phyloP scores from a whole-genome alignment of 2,113 vertebrate genomes.

The Ceyx margarethae region DNA sequence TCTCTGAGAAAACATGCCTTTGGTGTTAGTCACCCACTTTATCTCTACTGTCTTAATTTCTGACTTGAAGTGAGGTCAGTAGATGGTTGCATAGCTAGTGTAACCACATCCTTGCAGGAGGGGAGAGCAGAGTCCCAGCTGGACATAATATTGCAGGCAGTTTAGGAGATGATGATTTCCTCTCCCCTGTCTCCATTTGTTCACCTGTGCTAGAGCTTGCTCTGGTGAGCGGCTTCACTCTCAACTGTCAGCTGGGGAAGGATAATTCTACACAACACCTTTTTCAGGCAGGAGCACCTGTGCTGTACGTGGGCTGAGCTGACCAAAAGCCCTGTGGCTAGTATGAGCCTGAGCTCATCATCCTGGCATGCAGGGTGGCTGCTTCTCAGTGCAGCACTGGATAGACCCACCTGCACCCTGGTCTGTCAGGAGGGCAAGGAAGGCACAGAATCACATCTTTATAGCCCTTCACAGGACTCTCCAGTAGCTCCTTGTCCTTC shows the following conservation, averaged over 20 bases:
- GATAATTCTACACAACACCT: neutral
- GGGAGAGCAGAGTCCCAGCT: neutral
- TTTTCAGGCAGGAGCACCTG: neutral
- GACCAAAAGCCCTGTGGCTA: neutral
- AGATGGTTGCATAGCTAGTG: neutral
- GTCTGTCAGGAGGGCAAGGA: neutral
- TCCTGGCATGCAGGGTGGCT: neutral
- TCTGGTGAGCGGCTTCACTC: neutral
- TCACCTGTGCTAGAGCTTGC: neutral
- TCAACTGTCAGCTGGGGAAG: neutral
- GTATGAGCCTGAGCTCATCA: neutral
- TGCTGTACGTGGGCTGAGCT: accelerated
- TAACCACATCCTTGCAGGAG: neutral
- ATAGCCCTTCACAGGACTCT: neutral
- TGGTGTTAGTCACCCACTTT: neutral
- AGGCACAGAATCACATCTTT: neutral
- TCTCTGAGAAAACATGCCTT: neutral
- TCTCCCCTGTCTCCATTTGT: neutral
- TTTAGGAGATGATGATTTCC: neutral
- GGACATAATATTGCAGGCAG: accelerated
- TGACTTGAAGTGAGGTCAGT: neutral
- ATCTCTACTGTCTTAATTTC: neutral
- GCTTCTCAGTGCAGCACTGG: accelerated
- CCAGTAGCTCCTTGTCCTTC: neutral
- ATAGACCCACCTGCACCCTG: accelerated